These are phyloP conservation scores for Ariolimax columbianus DNA, from an alignment of 2,888 invertebrate species.

Conservation along the genomic window DNA sequence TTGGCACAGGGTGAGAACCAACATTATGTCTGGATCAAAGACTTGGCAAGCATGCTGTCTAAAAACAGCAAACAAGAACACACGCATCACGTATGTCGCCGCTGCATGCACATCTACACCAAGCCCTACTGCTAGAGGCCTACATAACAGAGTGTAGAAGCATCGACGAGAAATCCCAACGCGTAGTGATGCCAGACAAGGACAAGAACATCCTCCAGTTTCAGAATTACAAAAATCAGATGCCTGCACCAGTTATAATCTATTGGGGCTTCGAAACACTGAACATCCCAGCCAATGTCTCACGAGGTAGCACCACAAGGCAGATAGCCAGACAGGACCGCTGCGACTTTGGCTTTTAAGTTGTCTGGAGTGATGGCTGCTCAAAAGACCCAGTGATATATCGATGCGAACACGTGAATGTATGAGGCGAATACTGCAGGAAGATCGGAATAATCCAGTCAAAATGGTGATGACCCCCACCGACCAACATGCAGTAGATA, in stretches of 20 bases:
- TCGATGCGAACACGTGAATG: background rate
- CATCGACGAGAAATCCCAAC: background rate
- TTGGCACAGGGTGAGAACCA: background rate
- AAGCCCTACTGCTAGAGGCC: background rate
- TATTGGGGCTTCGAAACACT: background rate
- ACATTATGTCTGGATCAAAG: background rate
- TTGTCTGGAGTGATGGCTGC: background rate
- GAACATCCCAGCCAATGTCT: background rate
- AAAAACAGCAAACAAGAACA: background rate
- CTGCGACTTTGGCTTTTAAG: background rate
- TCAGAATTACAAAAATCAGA: background rate
- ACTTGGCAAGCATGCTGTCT: background rate
- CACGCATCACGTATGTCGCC: background rate
- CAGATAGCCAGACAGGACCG: background rate
- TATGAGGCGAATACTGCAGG: too few relatives aligned
- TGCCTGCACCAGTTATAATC: background rate
- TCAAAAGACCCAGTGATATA: background rate
- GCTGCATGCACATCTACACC: background rate
- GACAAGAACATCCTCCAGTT: background rate
- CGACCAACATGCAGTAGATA: background rate
- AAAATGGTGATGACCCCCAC: background rate
- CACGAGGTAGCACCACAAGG: background rate
- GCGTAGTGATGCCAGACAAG: background rate
- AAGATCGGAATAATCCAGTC: background rate
- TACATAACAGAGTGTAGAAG: background rate